These are phyloP conservation scores for Autographa gamma DNA, from an alignment of 2,888 invertebrate genomes.

Conservation along the genomic window DNA sequence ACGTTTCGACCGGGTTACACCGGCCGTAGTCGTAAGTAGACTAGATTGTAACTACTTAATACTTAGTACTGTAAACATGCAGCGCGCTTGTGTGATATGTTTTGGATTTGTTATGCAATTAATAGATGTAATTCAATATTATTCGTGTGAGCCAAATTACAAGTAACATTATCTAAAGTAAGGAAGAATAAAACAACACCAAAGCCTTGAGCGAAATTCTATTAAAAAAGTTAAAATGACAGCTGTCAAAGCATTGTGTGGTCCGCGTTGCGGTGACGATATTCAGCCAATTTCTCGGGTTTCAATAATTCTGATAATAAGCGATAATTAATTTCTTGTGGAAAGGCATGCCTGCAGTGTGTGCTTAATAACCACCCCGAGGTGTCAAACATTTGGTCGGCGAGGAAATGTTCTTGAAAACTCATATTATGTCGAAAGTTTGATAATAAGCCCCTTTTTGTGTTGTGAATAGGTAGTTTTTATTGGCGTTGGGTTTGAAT, in stretches of 20 bases:
- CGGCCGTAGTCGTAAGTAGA: too few relatives aligned
- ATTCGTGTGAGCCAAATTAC: too few relatives aligned
- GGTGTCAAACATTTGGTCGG: conserved; percentile 79
- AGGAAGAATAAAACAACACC: conserved; percentile 22
- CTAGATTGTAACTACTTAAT: too few relatives aligned
- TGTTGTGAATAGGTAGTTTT: conserved; percentile 51
- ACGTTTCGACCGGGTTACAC: too few relatives aligned
- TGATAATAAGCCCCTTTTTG: conserved; percentile 41
- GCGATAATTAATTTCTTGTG: conserved; percentile 66
- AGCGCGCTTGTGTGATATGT: too few relatives aligned
- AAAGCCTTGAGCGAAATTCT: conserved; percentile 38
- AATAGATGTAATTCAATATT: too few relatives aligned
- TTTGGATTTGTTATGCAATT: too few relatives aligned
- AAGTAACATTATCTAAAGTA: conserved; percentile 7
- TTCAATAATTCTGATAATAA: conserved; percentile 54
- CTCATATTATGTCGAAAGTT: conserved; percentile 57
- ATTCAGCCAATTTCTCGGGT: conserved; percentile 59
- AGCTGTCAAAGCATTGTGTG: conserved; percentile 74
- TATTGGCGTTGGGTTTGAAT: conserved; percentile 30
- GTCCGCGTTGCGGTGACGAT: conserved; percentile 63
- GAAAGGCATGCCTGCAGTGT: conserved; percentile 54
- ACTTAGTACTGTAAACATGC: too few relatives aligned
- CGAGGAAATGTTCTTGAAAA: conserved; percentile 62
- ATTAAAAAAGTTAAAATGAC: conserved; percentile 53
- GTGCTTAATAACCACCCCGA: conserved; percentile 69